phyloP scores from a whole-genome alignment of 92 coral and sea anemone species.

The Bergia sp. region DNA sequence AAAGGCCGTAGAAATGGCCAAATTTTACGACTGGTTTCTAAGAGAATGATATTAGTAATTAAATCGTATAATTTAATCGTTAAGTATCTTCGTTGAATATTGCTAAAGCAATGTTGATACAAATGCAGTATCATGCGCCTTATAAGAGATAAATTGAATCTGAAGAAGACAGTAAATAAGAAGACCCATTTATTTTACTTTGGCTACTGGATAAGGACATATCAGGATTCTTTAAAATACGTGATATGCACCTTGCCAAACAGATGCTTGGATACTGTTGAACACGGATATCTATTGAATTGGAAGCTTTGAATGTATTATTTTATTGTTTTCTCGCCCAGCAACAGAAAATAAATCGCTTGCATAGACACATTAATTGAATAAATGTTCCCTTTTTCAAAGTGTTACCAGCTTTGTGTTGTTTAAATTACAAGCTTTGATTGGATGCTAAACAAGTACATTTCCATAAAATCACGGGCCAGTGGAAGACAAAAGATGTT shows the following conservation, averaged over 20 bases:
- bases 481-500: not conserved
- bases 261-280: conserved; percentile 2
- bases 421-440: not conserved
- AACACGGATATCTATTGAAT: not conserved
- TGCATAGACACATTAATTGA: not conserved
- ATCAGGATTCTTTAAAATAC: too few species aligned
- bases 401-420: not conserved
- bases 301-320: not conserved
- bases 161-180: too few species aligned
- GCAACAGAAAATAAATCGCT: conserved; percentile 17
- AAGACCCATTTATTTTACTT: too few species aligned
- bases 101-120: not conserved
- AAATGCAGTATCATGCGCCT: too few species aligned
- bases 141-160: too few species aligned
- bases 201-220: too few species aligned
- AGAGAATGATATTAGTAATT: too few species aligned
- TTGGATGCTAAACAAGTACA: not conserved
- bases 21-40: too few species aligned
- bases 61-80: too few species aligned
- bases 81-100: too few species aligned
- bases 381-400: not conserved
- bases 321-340: not conserved
- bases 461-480: not conserved
- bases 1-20: not conserved
- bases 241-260: too few species aligned